These are phyloP conservation scores for Hydropotes inermis DNA, from an alignment of 2,113 vertebrate species.

Conservation along the genomic window DNA sequence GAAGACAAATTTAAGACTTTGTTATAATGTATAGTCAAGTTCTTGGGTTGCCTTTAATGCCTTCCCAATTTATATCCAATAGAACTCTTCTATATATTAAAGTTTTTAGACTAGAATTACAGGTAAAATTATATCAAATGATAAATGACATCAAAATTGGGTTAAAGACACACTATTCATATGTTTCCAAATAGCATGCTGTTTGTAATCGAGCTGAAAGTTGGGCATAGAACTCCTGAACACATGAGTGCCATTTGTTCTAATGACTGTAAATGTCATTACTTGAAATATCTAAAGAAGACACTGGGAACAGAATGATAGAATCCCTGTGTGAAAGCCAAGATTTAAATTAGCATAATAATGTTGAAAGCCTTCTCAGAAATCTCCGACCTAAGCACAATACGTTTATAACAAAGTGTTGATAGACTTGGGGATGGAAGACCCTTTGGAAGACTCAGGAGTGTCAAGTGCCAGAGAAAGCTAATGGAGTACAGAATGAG, in stretches of 20 bases:
- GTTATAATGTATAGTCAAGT: neutral
- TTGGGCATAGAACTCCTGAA: neutral
- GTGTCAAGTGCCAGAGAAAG: neutral
- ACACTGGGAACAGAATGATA: neutral
- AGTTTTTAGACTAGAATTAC: neutral
- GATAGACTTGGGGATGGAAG: neutral
- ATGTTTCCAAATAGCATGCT: neutral
- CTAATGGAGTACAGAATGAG: conserved; percentile 36
- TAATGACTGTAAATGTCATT: neutral
- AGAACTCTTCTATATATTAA: neutral
- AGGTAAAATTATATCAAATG: neutral
- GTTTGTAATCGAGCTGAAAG: neutral
- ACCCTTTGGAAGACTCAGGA: neutral
- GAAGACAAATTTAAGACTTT: neutral
- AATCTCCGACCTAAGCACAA: neutral
- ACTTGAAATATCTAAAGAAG: neutral
- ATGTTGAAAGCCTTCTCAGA: conserved; percentile 13
- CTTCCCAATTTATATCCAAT: neutral
- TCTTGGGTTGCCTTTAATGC: neutral
- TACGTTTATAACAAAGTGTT: neutral
- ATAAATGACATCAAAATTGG: neutral
- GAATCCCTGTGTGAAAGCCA: neutral
- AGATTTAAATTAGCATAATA: conserved; percentile 50
- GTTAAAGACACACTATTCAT: neutral
- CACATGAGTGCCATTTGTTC: neutral